phyloP scores from a whole-genome alignment of 2,113 vertebrate genomes.

The Orthochromis indermauri region DNA sequence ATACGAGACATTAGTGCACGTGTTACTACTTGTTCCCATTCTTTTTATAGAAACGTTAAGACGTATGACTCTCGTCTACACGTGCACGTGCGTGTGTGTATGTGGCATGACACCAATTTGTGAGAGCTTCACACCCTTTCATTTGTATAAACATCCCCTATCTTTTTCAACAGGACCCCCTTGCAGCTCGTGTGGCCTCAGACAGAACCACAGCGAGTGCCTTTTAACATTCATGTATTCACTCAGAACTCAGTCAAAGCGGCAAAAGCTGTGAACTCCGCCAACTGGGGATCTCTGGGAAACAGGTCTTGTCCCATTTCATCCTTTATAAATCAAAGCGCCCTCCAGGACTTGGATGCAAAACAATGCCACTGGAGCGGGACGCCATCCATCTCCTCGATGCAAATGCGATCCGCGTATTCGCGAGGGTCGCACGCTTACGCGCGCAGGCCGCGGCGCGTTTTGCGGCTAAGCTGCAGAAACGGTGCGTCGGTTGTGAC shows the following conservation, averaged over 20 bases:
- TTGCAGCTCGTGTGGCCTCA: conserved; percentile 1
- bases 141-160: neutral
- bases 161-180: neutral
- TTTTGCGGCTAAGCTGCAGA: neutral
- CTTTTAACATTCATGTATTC: conserved; percentile 64
- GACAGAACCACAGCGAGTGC: neutral
- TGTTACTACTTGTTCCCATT: neutral
- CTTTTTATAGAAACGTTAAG: neutral
- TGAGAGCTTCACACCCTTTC: neutral
- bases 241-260: conserved; percentile 54
- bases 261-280: conserved; percentile 28
- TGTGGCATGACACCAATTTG: neutral
- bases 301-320: conserved; percentile 50
- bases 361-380: conserved; percentile 45
- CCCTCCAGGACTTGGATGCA: conserved; percentile 41
- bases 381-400: conserved; percentile 19
- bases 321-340: conserved; percentile 64
- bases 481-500: neutral
- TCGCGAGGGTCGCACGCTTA: neutral
- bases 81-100: neutral
- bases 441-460: accelerated
- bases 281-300: conserved; percentile 47
- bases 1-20: neutral
- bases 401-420: neutral
- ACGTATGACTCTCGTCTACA: neutral